Evolutionary conservation across 2,113 vertebrate genomes (phyloP).

Genomic region (Coryphaenoides rupestris): DNA sequence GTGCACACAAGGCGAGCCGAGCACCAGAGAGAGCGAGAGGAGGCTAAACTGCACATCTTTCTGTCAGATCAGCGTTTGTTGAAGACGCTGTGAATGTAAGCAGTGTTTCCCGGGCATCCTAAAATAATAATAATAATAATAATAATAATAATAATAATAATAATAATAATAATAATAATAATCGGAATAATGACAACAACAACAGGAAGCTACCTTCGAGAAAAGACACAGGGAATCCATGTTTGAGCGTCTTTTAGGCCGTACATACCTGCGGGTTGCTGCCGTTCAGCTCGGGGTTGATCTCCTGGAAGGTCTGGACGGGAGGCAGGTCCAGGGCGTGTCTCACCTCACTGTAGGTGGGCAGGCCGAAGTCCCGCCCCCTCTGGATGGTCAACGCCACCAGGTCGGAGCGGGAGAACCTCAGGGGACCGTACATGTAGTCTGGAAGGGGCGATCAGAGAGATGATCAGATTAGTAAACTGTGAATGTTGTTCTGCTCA

Average conservation of each 20-base stretch:
- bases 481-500: background rate
- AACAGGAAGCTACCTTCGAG: no score
- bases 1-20: no score
- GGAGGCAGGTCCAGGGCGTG: conserved; percentile 66
- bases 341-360: conserved; percentile 77
- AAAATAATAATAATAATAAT: no score
- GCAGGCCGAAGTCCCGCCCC: conserved; percentile 86
- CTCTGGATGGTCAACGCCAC: conserved; percentile 84
- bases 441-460: conserved; percentile 73
- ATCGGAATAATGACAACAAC: no score
- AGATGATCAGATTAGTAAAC: conserved; percentile 7
- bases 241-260: background rate
- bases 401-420: conserved; percentile 82
- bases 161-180: no score
- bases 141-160: no score
- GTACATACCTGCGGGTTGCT: conserved; percentile 60
- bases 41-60: no score
- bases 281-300: conserved; percentile 66
- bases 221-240: no score
- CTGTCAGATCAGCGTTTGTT: no score
- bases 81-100: no score
- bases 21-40: no score
- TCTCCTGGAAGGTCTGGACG: conserved; percentile 69
- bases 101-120: no score
- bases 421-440: conserved; percentile 88